Evolutionary conservation across 2,888 invertebrate species (phyloP), one percentile per base, ranked within the genome.

Genomic region (Pammene aurita): DNA sequence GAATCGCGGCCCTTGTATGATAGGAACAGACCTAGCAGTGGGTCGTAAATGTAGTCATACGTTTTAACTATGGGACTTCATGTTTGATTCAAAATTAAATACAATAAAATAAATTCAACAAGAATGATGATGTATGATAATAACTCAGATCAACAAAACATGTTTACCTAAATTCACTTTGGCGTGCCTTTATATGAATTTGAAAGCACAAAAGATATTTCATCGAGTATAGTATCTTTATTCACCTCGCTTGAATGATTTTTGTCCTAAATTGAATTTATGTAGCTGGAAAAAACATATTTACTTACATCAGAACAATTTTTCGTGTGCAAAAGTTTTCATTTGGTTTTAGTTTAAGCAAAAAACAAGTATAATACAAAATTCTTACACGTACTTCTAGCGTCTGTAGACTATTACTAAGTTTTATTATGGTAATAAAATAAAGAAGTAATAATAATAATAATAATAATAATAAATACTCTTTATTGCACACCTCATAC

Each of bases 281-380:
- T 58, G 13, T 58, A 7, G 13, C 13, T 58, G 9, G 42, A 44
- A 55, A 52, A 52, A 11, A 18, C 35, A 18, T 42, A 41, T 41
- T 58, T n/a, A 58, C n/a, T 58, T n/a, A 58, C n/a, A 58, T 44
- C 26, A 18, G 26, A 42, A 42, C 42, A 58, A 44, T 44, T 34
- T 54, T 34, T 54, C 54, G 6, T 10, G 18, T 35, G 13, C 42
- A 48, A 16, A 42, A 2, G 34, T 34, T 66, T 2, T 42, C 35
- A n/a, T 54, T 35, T 61, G 54, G 60, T 38, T 55, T 34, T 46
- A 13, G 46, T 60, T 18, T n/a, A 13, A 18, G 14, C 41, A 54
- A 26, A 52, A 4, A 16, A 2, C 18, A 14, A 7, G 1, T 52
- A 46, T 46, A n/a, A 56, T 56, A 46, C 38, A 9, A 16, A 48